Base-by-base conservation (phyloP, 2,888 invertebrate species). In the Ennomos quercinarius region DNA sequence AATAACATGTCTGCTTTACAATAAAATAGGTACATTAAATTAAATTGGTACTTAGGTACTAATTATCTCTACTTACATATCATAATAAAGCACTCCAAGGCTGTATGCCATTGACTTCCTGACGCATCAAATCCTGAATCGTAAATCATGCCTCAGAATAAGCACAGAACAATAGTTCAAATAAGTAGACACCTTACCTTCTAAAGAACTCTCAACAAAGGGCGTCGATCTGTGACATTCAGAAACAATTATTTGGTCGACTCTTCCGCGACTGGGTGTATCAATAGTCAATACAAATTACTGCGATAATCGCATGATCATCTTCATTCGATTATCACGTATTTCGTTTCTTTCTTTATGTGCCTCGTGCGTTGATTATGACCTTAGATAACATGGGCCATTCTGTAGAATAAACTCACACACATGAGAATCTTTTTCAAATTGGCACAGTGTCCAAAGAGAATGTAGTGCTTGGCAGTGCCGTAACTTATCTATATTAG, bases 141-240 rank as follows among this genome's bases (percentile, higher is more conserved):
- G 6, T 37, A 10, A 46, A 10, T 53, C 35, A 45, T 35, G 6
- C 27, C 27, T 6, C 27, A 27, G 5, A 27, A 27, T 27, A 27
- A 27, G 5, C 5, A 27, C 3, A 5, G 2, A 27, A 2, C 27
- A 4, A 27, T 27, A 6, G 0, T 27, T 27, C 3, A 27, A 27
- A 27, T 27, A 27, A 27, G 17, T 17, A 17, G 27, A 27, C 27
- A 27, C 6, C 27, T 6, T 6, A n/a, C 27, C 27, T 27, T 4
- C 6, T 6, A 27, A 27, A 27, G 27, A 27, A 27, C 27, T 27
- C 27, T 2, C 27, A 27, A 27, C 17, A 27, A 34, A 11, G 43
- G 27, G 27, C 47, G 10, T 46, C 44, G 58, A 44, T 37, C 53
- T 36, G 27, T 44, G 49, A 49, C 58, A 59, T 59, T 58, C 27